Conservation (phyloP, 2,888 invertebrate species). For the Calameuta filiformis region DNA sequence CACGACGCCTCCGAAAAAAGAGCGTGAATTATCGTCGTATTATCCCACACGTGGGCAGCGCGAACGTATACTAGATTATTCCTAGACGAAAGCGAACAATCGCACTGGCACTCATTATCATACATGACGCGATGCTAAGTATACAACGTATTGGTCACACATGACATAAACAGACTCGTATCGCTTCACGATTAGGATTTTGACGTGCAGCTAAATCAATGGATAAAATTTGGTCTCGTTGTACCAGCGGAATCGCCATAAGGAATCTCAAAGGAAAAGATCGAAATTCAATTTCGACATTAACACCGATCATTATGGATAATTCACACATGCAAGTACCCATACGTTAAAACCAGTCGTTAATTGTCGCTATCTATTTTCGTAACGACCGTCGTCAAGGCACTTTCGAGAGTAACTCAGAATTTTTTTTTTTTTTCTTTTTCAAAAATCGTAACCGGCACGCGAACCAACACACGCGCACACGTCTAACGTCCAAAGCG, state of each 20-base stretch:
- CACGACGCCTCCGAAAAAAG: not conserved
- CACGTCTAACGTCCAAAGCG: not conserved
- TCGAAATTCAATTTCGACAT: not conserved
- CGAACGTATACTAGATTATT: not conserved
- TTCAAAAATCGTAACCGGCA: not conserved
- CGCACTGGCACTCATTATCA: slow-evolving; percentile 13
- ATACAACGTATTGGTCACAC: not conserved
- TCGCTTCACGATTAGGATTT: no score
- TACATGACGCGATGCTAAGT: not conserved
- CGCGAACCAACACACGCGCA: not conserved
- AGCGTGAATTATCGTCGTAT: slow-evolving; percentile 3
- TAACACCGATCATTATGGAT: not conserved
- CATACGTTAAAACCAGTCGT: not conserved
- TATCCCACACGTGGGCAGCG: not conserved
- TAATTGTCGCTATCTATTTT: not conserved
- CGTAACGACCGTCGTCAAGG: not conserved
- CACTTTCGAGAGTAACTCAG: not conserved
- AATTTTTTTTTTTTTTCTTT: not conserved
- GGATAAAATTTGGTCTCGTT: not conserved
- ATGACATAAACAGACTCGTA: not conserved
- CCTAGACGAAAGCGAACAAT: not conserved
- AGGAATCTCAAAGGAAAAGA: not conserved
- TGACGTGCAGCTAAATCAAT: no score
- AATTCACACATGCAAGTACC: not conserved
- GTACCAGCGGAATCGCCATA: not conserved